A percentile compares a stretch with the other conserved stretches of the same genome.
Conservation (phyloP, 1,140 invertebrate genomes). For the Camponotus vicinus region DNA sequence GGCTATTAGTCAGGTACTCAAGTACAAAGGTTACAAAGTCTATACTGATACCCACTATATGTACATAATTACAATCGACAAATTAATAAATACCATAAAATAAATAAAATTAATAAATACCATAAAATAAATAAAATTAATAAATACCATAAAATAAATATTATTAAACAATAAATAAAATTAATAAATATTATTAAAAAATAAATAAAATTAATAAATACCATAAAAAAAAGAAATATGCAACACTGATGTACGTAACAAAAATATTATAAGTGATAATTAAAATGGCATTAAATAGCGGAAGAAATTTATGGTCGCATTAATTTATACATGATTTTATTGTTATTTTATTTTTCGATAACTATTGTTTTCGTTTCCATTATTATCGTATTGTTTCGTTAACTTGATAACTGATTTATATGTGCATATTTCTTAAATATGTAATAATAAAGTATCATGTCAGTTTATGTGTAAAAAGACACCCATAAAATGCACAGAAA, state of each 20-base stretch:
- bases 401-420: neutral
- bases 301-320: too few species aligned
- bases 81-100: neutral
- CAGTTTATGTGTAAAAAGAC: neutral
- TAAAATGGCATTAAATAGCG: neutral
- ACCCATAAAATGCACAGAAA: neutral
- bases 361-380: neutral
- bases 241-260: neutral
- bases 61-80: neutral
- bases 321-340: neutral
- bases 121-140: too few species aligned
- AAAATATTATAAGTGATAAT: neutral
- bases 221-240: neutral
- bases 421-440: neutral
- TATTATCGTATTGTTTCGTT: slow-evolving; percentile 3
- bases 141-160: neutral
- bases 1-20: neutral
- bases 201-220: too few species aligned
- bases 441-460: slow-evolving; percentile 16
- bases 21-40: neutral
- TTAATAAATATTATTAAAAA: too few species aligned
- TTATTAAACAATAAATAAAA: neutral
- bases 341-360: neutral
- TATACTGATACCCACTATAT: neutral
- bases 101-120: too few species aligned